phyloP scores from a whole-genome alignment of 64 coral and sea anemone genomes.

The Astreopora myriophthalma region DNA sequence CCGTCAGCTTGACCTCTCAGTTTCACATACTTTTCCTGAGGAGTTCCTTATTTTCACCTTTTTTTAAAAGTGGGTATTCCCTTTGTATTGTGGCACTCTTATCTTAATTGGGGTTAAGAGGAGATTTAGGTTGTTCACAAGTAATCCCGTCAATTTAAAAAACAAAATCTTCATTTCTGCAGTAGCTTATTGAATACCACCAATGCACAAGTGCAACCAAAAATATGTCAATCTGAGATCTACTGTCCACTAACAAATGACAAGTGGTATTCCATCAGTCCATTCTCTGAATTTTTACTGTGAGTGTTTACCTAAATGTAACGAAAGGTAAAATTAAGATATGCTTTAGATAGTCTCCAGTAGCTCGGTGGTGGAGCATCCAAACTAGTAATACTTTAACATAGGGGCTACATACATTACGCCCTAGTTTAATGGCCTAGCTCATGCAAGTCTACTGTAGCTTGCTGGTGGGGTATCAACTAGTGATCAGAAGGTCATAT shows the following conservation, averaged over 20 bases:
- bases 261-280: background rate
- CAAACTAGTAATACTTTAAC: too few relatives aligned
- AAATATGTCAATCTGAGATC: background rate
- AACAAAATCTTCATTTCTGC: background rate
- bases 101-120: background rate
- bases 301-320: background rate
- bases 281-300: background rate
- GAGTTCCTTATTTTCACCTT: too few relatives aligned
- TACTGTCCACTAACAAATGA: background rate
- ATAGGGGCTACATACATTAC: too few relatives aligned
- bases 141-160: background rate
- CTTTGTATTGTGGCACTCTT: background rate
- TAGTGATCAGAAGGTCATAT: too few relatives aligned
- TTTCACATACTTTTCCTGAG: too few relatives aligned
- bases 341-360: too few relatives aligned
- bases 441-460: too few relatives aligned
- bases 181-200: background rate
- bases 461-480: too few relatives aligned
- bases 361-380: too few relatives aligned
- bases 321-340: background rate
- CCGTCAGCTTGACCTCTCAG: too few relatives aligned
- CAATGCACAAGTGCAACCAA: background rate
- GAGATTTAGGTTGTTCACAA: background rate
- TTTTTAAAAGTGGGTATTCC: too few relatives aligned
- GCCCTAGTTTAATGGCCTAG: too few relatives aligned